These are phyloP conservation scores for Parazoanthus darwini DNA, from an alignment of 92 coral and sea anemone genomes.

Conservation along the genomic window DNA sequence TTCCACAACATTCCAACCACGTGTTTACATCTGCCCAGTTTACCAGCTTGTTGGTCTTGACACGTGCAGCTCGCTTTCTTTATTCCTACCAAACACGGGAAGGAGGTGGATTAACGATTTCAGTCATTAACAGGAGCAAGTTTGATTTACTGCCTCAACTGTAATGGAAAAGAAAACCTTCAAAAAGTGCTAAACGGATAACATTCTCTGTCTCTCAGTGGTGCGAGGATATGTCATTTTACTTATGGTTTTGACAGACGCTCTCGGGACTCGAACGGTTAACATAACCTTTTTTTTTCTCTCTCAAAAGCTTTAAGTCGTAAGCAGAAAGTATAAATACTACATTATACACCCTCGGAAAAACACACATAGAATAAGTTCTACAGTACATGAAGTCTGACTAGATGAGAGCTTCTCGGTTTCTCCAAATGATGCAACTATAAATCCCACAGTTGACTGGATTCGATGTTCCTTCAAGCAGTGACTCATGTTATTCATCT, in stretches of 20 bases:
- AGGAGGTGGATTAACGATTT: not conserved
- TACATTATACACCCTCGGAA: no score
- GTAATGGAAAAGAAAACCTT: not conserved
- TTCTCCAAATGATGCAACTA: no score
- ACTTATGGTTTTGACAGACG: not conserved
- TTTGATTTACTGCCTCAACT: not conserved
- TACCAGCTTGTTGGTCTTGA: constrained; percentile 64
- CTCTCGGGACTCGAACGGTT: not conserved
- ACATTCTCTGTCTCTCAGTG: not conserved
- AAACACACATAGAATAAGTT: no score
- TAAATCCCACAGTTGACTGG: no score
- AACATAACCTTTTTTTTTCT: not conserved
- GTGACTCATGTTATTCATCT: not conserved
- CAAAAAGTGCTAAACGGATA: not conserved
- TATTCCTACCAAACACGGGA: constrained; percentile 42
- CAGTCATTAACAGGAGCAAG: not conserved
- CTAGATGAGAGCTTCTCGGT: no score
- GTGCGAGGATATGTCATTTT: not conserved
- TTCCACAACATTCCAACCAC: constrained; percentile 57
- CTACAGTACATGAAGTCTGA: no score
- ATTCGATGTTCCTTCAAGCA: no score
- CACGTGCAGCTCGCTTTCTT: constrained; percentile 59
- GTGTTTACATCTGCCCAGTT: constrained; percentile 77
- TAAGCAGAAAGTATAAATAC: no score
- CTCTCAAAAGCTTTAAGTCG: no score